phyloP scores from a whole-genome alignment of 2,797 vertebrate genomes.

The Alca torda region DNA sequence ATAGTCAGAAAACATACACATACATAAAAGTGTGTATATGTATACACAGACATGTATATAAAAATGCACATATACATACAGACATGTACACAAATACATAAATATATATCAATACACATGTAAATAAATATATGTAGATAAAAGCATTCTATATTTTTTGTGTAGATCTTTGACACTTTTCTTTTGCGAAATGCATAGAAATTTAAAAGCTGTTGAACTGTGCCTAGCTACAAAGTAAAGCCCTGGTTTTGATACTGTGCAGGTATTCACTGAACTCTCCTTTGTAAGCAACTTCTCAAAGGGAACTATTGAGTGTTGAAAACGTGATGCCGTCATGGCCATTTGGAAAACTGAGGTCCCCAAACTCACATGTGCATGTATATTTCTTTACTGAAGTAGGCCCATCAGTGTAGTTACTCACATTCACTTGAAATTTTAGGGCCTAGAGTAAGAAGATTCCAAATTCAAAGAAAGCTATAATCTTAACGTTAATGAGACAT shows the following conservation, averaged over 20 bases:
- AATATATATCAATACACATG: background rate
- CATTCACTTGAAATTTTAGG: background rate
- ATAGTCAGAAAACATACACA: background rate
- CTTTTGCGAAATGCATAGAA: background rate
- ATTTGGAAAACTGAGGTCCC: background rate
- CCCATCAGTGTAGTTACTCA: background rate
- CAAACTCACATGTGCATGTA: background rate
- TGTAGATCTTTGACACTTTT: background rate
- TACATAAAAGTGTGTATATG: background rate
- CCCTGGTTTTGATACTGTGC: background rate
- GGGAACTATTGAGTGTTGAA: background rate
- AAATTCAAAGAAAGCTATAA: background rate
- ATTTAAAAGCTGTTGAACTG: background rate
- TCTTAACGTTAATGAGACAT: background rate
- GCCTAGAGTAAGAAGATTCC: background rate
- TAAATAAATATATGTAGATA: background rate
- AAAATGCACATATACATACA: background rate
- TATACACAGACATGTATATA: background rate
- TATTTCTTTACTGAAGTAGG: constrained; percentile 3
- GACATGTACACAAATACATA: background rate
- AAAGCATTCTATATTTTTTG: background rate
- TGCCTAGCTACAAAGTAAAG: background rate
- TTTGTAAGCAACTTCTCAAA: background rate
- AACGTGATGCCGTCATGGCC: background rate
- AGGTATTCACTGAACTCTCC: background rate